Percentiles rank a stretch among this genome's conserved stretches.
Conservation (phyloP, 2,113 vertebrate species). For the Sterrhoptilus dennistouni region DNA sequence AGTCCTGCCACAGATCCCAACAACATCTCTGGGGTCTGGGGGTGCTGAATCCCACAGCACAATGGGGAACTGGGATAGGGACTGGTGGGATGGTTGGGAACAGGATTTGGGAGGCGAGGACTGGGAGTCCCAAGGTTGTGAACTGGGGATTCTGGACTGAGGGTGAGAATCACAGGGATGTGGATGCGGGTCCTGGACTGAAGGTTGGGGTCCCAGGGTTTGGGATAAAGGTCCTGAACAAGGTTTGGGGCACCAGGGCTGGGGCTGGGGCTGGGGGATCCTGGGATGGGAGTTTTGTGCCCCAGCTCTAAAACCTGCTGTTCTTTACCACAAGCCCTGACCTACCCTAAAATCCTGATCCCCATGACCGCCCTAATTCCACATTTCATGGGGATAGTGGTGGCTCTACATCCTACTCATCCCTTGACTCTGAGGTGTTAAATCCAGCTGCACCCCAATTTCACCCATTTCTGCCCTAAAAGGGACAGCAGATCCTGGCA, state of each 20-base stretch:
- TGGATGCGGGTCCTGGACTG: not conserved
- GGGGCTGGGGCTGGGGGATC: too few relatives aligned
- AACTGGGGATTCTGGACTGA: too few relatives aligned
- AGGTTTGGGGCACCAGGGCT: not conserved
- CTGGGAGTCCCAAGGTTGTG: not conserved
- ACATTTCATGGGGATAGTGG: accelerated
- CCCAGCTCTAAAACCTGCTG: not conserved
- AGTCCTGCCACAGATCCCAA: not conserved
- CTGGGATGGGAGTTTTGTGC: not conserved
- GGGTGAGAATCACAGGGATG: not conserved
- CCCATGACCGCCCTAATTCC: accelerated
- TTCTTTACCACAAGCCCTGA: not conserved
- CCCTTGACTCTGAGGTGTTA: not conserved
- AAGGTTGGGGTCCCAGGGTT: not conserved
- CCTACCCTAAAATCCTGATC: not conserved
- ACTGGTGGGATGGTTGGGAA: not conserved
- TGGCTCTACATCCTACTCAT: not conserved
- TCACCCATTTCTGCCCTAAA: not conserved
- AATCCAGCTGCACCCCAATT: not conserved
- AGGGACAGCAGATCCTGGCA: accelerated
- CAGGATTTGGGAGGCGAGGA: accelerated
- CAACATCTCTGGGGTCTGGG: accelerated
- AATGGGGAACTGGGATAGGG: accelerated
- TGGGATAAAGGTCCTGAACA: not conserved
- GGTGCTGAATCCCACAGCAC: not conserved